phyloP scores from a whole-genome alignment of 2,113 vertebrate genomes.

The Psilopogon haemacephalus region DNA sequence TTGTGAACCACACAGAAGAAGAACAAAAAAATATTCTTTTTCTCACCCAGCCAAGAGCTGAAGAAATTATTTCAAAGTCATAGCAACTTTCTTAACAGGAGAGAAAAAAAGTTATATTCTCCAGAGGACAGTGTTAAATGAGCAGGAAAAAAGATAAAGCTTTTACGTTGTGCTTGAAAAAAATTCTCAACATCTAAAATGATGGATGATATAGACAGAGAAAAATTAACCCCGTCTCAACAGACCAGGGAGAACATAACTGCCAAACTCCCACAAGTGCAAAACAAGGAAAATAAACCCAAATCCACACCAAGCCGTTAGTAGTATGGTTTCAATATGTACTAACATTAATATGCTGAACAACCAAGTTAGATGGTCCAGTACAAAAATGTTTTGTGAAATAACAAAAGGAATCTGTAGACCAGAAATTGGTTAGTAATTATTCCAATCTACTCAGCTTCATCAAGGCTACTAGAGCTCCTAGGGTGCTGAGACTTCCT shows the following conservation, averaged over 20 bases:
- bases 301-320: background rate
- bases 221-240: background rate
- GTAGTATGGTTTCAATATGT: background rate
- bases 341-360: background rate
- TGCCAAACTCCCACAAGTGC: background rate
- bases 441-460: background rate
- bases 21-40: background rate
- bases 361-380: background rate
- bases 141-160: background rate
- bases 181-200: background rate
- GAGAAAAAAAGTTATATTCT: background rate
- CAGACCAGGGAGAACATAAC: background rate
- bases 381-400: background rate
- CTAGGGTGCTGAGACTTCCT: background rate
- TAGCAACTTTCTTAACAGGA: background rate
- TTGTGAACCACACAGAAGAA: background rate
- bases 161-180: background rate
- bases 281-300: background rate
- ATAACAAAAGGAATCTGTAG: background rate
- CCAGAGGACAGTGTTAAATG: background rate
- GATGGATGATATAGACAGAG: background rate
- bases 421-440: background rate
- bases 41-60: background rate
- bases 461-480: background rate
- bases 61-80: slow-evolving; percentile 5